Evolutionary conservation across 2,113 vertebrate species (phyloP), one percentile per base, ranked within the genome.

Genomic region (Otus sunia): DNA sequence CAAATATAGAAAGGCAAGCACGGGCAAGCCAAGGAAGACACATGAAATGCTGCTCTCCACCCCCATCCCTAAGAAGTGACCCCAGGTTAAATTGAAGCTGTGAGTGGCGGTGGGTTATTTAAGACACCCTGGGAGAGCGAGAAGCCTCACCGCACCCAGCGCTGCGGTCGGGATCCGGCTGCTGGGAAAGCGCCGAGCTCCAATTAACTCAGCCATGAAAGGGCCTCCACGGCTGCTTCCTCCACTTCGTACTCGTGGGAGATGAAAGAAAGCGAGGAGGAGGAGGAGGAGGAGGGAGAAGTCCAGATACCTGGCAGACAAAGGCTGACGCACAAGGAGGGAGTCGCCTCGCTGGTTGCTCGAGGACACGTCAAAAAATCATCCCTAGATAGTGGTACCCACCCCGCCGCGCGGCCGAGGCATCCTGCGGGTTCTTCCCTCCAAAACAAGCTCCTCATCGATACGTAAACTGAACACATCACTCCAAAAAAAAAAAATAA

Each of bases 401-500:
- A 47, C 37, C 55, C 52, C 7, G 1, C 32, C 1, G 27, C 0
- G 27, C 6, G 6, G 43, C 4, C 67, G 8, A 16, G n/a, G 19
- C 56, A 45, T 3, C 36, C 37, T 8, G 7, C 22, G 11, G 58
- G 52, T 23, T 23, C 49, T 23, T 30, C 19, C 62, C 47, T 21
- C 4, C 1, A 11, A 32, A 81, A 55, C 4, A 7, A 47, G 26
- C 76, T 63, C 68, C n/a, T 2, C 3, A 0, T 4, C 2, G 47
- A 29, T 0, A 32, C 3, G 4, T 9, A 22, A 74, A 45, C 9
- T 2, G 47, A 47, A 32, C 2, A 7, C 3, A 18, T 27, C 2
- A 0, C 22, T 29, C 20, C 15, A 41, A 34, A 18, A 18, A n/a
- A n/a, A 6, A 45, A 45, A 45, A 17, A n/a, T n/a, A 19, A 4